These are phyloP conservation scores for Malacosoma neustria DNA, from an alignment of 2,888 invertebrate species.

Conservation along the genomic window DNA sequence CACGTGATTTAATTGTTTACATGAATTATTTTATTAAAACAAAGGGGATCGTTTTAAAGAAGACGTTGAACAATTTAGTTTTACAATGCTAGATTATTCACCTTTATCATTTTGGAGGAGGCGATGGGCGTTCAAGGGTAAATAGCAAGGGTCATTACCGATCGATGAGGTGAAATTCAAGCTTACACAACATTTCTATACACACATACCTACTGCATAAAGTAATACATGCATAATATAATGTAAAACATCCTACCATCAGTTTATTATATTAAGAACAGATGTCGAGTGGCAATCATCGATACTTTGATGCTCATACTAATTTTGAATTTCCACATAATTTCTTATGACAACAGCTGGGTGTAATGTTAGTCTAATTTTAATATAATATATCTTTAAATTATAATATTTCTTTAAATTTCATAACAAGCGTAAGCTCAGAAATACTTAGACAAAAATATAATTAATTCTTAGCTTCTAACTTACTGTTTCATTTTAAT, in stretches of 20 bases:
- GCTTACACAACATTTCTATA: conserved; percentile 30
- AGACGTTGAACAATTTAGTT: too few species aligned
- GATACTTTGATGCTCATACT: background rate
- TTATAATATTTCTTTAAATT: too few species aligned
- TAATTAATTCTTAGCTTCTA: background rate
- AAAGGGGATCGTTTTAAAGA: too few species aligned
- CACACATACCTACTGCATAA: conserved; percentile 4
- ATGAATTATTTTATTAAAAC: too few species aligned
- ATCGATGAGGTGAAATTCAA: conserved; percentile 51
- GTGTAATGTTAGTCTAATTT: too few species aligned
- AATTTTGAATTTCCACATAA: background rate
- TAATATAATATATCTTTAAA: too few species aligned
- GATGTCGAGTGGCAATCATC: background rate
- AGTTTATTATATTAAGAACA: background rate
- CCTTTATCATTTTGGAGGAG: background rate
- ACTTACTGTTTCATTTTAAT: background rate
- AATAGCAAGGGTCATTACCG: conserved; percentile 30
- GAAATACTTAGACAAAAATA: background rate
- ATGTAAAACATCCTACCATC: background rate
- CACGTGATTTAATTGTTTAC: too few species aligned
- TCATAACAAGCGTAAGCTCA: background rate
- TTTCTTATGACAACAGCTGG: background rate
- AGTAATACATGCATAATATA: background rate
- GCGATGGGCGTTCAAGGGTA: conserved; percentile 15
- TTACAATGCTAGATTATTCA: too few species aligned